A percentile compares a stretch with the other conserved stretches of the same genome.
These are phyloP conservation scores for Meriones psammophilus DNA, from an alignment of 2,797 vertebrate genomes.

Conservation along the genomic window DNA sequence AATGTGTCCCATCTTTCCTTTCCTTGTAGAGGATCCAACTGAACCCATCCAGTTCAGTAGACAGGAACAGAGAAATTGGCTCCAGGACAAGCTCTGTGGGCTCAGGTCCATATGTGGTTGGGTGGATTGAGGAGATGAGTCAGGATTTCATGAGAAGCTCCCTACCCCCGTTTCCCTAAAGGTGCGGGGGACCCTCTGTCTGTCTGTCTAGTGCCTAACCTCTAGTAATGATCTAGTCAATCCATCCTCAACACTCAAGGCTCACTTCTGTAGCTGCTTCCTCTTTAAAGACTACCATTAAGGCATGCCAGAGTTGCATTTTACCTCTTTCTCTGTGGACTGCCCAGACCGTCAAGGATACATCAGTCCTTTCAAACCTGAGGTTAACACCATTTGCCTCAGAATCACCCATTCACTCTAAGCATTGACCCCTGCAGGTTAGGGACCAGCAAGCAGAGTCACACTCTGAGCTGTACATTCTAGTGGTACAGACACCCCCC, in stretches of 20 bases:
- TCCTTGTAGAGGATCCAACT: neutral
- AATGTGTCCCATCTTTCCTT: neutral
- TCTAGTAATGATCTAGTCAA: neutral
- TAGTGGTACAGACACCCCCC: neutral
- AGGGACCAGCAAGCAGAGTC: neutral
- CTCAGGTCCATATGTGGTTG: neutral
- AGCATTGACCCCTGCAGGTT: neutral
- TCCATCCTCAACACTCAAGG: neutral
- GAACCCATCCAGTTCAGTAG: neutral
- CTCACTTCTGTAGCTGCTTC: neutral
- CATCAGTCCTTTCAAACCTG: neutral
- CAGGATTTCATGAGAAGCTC: neutral
- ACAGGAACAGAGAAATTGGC: neutral
- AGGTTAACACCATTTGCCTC: neutral
- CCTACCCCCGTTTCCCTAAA: neutral
- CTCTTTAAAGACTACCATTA: neutral
- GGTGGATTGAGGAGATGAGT: neutral
- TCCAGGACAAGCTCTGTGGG: fast-evolving
- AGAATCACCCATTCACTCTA: neutral
- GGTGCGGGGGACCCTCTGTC: neutral
- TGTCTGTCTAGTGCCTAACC: neutral
- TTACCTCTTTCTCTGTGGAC: neutral
- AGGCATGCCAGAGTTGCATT: neutral
- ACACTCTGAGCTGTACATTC: neutral
- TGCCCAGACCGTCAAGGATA: neutral